These are phyloP conservation scores for Microctenopoma lineatum DNA, from an alignment of 2,797 vertebrate species.

Conservation along the genomic window DNA sequence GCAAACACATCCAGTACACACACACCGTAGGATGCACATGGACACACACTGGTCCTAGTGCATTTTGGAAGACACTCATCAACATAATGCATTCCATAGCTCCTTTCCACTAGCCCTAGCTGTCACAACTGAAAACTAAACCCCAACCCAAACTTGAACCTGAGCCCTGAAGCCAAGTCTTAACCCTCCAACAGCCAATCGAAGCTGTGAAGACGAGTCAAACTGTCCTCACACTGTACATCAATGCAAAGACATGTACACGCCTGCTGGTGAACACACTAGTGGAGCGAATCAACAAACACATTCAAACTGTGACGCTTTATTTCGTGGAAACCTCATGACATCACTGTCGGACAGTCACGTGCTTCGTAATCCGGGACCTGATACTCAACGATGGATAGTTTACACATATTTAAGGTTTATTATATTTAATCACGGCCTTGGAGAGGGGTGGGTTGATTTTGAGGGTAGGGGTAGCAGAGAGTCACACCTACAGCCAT, in stretches of 20 bases:
- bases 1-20: constrained; percentile 6
- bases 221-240: constrained; percentile 17
- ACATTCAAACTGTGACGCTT: constrained; percentile 92
- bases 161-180: neutral
- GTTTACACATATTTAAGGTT: constrained; percentile 86
- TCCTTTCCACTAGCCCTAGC: neutral
- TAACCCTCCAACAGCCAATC: neutral
- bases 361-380: constrained; percentile 63
- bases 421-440: constrained; percentile 85
- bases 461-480: constrained; percentile 19
- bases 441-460: constrained; percentile 37
- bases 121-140: too few species aligned
- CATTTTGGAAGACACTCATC: neutral
- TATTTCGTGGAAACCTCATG: constrained; percentile 61
- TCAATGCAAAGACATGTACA: constrained; percentile 7
- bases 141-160: neutral
- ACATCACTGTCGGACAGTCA: constrained; percentile 36
- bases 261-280: constrained; percentile 10
- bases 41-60: neutral
- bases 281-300: constrained; percentile 60
- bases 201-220: neutral
- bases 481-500: constrained; percentile 51
- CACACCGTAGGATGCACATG: constrained; percentile 15
- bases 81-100: too few species aligned
- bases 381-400: constrained; percentile 51